Evolutionary conservation across 2,113 vertebrate species (phyloP).

Genomic region (Tetraodon nigroviridis): DNA sequence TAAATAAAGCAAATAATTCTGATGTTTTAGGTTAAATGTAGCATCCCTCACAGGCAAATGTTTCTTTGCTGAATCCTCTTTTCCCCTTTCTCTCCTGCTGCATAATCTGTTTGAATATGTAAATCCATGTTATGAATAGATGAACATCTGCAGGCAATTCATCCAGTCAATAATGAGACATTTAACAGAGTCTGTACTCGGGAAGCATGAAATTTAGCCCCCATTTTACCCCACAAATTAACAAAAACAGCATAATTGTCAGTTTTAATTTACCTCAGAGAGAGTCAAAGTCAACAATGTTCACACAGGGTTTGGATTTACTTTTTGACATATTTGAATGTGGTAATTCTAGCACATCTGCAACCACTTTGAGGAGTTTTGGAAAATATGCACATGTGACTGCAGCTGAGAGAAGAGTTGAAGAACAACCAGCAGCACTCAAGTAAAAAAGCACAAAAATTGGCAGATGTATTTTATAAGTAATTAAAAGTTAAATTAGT

Average conservation of each 20-base stretch:
- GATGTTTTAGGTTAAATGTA: constrained; percentile 39
- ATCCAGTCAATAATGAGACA: constrained; percentile 61
- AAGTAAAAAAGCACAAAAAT: neutral
- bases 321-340: constrained; percentile 14
- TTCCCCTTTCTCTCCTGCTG: constrained; percentile 23
- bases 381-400: no score
- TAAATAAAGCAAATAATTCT: constrained; percentile 28
- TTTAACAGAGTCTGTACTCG: constrained; percentile 57
- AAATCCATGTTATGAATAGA: constrained; percentile 65
- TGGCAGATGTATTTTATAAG: neutral
- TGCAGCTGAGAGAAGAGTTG: no score
- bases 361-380: neutral
- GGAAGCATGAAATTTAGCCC: constrained; percentile 58
- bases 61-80: constrained; percentile 42
- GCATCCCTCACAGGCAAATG: constrained; percentile 49
- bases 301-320: constrained; percentile 11
- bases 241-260: constrained; percentile 32
- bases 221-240: constrained; percentile 41
- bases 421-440: no score
- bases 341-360: constrained; percentile 7
- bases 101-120: constrained; percentile 65
- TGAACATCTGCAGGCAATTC: constrained; percentile 66
- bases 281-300: constrained; percentile 18
- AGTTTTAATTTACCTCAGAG: constrained; percentile 44
- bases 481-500: no score